Conservation (phyloP, 2,113 vertebrate genomes). For the Phalacrocorax pelagicus region DNA sequence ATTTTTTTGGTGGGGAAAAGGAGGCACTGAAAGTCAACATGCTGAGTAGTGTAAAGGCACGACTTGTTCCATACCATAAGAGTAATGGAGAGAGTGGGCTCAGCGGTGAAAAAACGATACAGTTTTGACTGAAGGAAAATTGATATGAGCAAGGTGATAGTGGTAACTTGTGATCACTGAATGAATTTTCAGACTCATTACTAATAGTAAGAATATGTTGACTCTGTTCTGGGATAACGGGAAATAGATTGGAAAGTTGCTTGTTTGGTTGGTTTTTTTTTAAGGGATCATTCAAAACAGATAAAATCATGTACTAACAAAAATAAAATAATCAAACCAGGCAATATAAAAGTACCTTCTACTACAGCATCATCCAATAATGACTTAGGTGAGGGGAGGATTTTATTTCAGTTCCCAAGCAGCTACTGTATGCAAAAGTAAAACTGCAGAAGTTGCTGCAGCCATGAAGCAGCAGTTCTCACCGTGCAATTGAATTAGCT, state of each 20-base stretch:
- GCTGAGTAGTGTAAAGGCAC: background rate
- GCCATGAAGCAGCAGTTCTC: background rate
- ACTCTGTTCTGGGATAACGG: background rate
- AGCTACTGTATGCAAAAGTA: background rate
- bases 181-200: background rate
- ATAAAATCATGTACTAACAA: background rate
- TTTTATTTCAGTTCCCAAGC: background rate
- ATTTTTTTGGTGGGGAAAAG: background rate
- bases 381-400: background rate
- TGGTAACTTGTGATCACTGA: background rate
- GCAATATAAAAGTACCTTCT: background rate
- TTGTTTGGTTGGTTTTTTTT: background rate
- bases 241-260: background rate
- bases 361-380: fast-evolving
- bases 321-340: background rate
- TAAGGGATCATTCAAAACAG: background rate
- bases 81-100: background rate
- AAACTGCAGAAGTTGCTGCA: background rate
- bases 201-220: background rate
- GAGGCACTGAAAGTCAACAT: background rate
- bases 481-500: background rate
- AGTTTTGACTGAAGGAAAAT: background rate
- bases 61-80: background rate
- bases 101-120: background rate
- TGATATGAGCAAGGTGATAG: background rate